Percentiles rank a stretch among this genome's conserved stretches.
phyloP scores from a whole-genome alignment of 2,113 vertebrate genomes.

The Perca flavescens region DNA sequence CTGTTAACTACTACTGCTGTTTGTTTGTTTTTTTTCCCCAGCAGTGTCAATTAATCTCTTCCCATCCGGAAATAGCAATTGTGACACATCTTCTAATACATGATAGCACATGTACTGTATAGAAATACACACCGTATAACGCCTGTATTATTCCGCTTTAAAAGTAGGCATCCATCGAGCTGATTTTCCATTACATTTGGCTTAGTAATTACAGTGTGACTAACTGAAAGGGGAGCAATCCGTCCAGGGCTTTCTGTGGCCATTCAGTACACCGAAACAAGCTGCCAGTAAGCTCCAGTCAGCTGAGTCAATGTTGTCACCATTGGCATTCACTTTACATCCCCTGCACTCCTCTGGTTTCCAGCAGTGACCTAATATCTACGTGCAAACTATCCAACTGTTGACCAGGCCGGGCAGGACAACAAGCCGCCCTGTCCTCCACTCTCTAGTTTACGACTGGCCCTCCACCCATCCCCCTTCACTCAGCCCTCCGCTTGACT shows the following conservation, averaged over 20 bases:
- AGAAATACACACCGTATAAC: background rate
- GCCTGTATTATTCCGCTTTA: background rate
- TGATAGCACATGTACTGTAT: background rate
- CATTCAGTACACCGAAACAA: slow-evolving; percentile 18
- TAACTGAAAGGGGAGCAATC: slow-evolving; percentile 19
- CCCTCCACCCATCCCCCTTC: slow-evolving; percentile 17
- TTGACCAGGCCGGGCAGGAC: slow-evolving; percentile 48
- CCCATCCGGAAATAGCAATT: slow-evolving; percentile 4
- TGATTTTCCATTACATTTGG: slow-evolving; percentile 32
- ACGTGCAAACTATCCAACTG: slow-evolving; percentile 56
- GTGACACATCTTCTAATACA: background rate
- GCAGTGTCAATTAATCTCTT: background rate
- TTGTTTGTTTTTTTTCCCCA: background rate
- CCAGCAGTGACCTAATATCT: slow-evolving; percentile 67
- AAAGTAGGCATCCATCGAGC: background rate
- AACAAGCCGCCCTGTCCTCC: background rate
- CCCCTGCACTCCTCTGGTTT: slow-evolving; percentile 32
- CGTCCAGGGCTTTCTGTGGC: slow-evolving; percentile 10
- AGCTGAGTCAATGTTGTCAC: slow-evolving; percentile 61
- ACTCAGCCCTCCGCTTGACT: slow-evolving; percentile 30
- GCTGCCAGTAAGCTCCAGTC: slow-evolving; percentile 29
- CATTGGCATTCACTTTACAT: slow-evolving; percentile 33
- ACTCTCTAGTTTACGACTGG: slow-evolving; percentile 18
- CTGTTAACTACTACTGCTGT: background rate
- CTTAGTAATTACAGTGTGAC: background rate